phyloP scores from a whole-genome alignment of 2,888 invertebrate species.

The Anthophora plumipes region DNA sequence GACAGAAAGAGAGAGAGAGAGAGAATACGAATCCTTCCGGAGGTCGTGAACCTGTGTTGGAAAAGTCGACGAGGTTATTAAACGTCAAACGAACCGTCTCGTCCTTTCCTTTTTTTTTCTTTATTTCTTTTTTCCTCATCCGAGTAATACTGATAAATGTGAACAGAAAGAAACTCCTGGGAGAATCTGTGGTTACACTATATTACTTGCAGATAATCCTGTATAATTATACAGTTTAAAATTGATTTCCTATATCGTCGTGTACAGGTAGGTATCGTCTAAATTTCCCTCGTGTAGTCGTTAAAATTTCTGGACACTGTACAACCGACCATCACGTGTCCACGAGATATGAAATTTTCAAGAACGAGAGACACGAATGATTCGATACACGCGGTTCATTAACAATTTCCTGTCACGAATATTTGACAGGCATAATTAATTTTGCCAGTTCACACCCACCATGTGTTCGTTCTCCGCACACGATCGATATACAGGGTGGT shows the following conservation, averaged over 20 bases:
- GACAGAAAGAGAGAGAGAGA: too few relatives aligned
- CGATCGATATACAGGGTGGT: too few relatives aligned
- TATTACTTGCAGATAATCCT: too few relatives aligned
- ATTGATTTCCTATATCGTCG: too few relatives aligned
- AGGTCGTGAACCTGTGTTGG: too few relatives aligned
- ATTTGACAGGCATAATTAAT: slow-evolving; percentile 48
- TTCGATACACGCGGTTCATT: slow-evolving; percentile 28
- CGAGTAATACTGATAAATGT: too few relatives aligned
- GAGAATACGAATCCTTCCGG: not conserved
- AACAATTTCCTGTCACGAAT: slow-evolving; percentile 39
- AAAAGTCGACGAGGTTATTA: not conserved
- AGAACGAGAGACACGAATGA: slow-evolving; percentile 11
- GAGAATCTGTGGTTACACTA: too few relatives aligned
- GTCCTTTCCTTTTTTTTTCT: not conserved
- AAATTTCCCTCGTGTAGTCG: not conserved
- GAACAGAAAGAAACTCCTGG: too few relatives aligned
- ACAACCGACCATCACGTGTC: slow-evolving; percentile 12
- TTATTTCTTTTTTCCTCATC: too few relatives aligned
- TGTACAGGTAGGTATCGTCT: too few relatives aligned
- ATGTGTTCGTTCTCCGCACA: too few relatives aligned
- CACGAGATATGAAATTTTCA: slow-evolving; percentile 32
- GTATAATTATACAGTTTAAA: too few relatives aligned
- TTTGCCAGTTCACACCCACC: not conserved
- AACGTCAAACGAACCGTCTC: not conserved
- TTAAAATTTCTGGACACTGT: slow-evolving; percentile 7